Base-by-base conservation (phyloP, 2,888 invertebrate genomes). In the Caenorhabditis imperialis region DNA sequence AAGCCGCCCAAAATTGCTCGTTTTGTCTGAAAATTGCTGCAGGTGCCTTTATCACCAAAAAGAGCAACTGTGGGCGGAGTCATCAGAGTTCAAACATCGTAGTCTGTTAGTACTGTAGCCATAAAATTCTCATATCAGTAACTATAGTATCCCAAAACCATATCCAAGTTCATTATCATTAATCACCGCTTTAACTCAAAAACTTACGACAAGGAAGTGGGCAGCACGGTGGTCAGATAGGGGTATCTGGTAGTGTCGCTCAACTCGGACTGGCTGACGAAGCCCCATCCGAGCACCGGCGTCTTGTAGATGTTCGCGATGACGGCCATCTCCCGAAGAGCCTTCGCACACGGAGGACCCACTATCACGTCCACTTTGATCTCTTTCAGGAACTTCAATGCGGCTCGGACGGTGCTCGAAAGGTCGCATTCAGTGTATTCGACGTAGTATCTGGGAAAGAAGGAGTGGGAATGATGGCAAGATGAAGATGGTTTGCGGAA, bases 281-380 rank as follows among this genome's bases (percentile, higher is more conserved):
- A 79, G 8, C 79, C 79, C 75, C 75, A 79, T 1, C 60, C 74
- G 35, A 79, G 48, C 7, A 77, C 60, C 2, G 70, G 63, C 16
- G 44, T 79, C 18, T 53, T 10, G 33, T 75, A 79, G 20, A 55
- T 54, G 5, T 45, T 63, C 3, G 77, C 45, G 7, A 79, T 37
- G 1, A 60, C 16, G 14, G 62, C 62, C 76, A 77, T 76, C 30
- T 70, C 63, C 42, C 53, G 37, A 1, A 71, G 54, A 18, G 67
- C 75, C 14, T 63, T 42, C 20, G 75, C 61, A 57, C 85, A 85
- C 0, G 85, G 80, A 0, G 85, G 77, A 27, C 80, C 83, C 37
- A 85, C 73, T 8, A 85, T 44, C 7, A 80, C 76, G 54, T 85
- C 84, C 3, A 83, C 79, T 12, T 76, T 62, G n/a, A 74, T 40